Percentiles rank a stretch among this genome's conserved stretches.
phyloP scores from a whole-genome alignment of 2,888 invertebrate species.

The Rhogogaster chlorosoma region DNA sequence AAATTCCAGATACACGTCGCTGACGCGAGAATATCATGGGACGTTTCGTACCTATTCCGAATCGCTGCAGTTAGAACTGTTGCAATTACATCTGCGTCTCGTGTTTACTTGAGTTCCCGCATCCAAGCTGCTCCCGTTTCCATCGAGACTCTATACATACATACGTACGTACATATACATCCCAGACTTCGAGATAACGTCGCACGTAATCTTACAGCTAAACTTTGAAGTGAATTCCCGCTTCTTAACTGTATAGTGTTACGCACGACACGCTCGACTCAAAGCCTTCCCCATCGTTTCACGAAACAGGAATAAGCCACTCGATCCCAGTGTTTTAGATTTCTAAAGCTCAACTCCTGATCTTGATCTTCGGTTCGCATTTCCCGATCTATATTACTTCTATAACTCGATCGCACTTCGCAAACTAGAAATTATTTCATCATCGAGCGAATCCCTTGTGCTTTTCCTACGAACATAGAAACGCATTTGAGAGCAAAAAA shows the following conservation, averaged over 20 bases:
- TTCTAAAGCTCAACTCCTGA: background rate
- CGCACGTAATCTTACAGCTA: slow-evolving; percentile 3
- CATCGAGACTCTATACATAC: background rate
- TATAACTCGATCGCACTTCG: background rate
- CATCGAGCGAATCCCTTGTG: background rate
- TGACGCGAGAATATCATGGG: slow-evolving; percentile 8
- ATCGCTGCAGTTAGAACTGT: background rate
- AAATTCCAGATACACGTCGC: slow-evolving; percentile 18
- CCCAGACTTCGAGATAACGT: background rate
- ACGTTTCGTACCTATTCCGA: background rate
- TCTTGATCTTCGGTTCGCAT: background rate
- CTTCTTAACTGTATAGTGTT: slow-evolving; percentile 1
- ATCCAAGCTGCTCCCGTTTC: background rate
- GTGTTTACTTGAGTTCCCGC: background rate
- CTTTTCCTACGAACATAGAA: background rate
- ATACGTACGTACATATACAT: background rate
- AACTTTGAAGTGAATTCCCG: background rate
- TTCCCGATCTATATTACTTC: background rate
- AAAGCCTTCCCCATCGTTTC: background rate
- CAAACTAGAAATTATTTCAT: background rate
- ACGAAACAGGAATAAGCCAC: background rate
- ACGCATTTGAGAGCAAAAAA: background rate
- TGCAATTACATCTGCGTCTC: slow-evolving; percentile 3
- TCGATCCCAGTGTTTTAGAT: background rate
- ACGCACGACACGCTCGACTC: background rate